Conservation (phyloP, 2,113 vertebrate species). For the Todiramphus saurophagus region DNA sequence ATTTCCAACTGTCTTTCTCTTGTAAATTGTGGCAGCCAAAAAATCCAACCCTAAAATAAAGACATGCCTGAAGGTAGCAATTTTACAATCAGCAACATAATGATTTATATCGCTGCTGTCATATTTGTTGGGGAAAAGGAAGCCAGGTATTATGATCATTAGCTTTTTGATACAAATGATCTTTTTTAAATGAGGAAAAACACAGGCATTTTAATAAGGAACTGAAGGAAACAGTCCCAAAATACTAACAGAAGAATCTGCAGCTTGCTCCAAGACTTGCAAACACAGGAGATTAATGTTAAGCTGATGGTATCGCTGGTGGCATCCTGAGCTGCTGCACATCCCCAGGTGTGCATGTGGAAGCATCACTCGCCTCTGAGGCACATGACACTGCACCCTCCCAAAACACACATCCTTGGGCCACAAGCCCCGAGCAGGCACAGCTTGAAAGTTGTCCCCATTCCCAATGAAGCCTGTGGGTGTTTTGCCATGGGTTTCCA, state of each 20-base stretch:
- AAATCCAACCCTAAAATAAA: slow-evolving; percentile 60
- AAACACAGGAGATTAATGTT: neutral
- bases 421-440: neutral
- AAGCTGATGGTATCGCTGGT: neutral
- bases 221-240: neutral
- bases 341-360: rapidly evolving
- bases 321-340: neutral
- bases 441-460: neutral
- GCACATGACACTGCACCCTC: rapidly evolving
- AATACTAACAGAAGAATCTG: slow-evolving; percentile 10
- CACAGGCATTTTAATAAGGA: slow-evolving; percentile 48
- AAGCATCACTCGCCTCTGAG: neutral
- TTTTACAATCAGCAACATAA: slow-evolving; percentile 60
- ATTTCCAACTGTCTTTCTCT: slow-evolving; percentile 37
- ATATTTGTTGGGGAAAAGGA: slow-evolving; percentile 61
- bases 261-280: neutral
- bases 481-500: neutral
- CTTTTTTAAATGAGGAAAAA: slow-evolving; percentile 45
- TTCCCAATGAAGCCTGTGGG: neutral
- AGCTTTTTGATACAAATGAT: slow-evolving; percentile 49
- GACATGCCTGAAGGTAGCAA: slow-evolving; percentile 45
- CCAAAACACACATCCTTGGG: rapidly evolving
- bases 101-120: slow-evolving; percentile 51
- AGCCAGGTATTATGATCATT: slow-evolving; percentile 62
- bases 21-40: slow-evolving; percentile 42